Conservation (phyloP, 2,888 invertebrate species). For the Diploptera punctata region DNA sequence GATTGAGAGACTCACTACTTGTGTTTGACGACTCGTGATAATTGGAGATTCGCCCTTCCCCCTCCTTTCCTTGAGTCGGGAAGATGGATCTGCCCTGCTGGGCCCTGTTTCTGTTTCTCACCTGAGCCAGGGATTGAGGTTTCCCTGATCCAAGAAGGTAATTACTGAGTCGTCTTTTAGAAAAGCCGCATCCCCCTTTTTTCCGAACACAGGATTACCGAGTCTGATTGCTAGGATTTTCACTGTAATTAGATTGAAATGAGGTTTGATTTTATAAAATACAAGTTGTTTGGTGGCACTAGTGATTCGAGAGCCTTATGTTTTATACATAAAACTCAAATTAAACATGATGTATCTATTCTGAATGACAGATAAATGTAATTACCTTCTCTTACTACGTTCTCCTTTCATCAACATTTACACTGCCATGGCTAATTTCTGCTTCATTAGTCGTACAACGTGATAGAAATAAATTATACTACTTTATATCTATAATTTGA, state of each 20-base stretch:
- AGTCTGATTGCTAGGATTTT: constrained; percentile 34
- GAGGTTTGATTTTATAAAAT: constrained; percentile 32
- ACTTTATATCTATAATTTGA: too few species aligned
- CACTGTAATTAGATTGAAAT: constrained; percentile 41
- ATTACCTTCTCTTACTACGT: too few species aligned
- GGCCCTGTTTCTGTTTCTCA: constrained; percentile 1
- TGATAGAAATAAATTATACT: too few species aligned
- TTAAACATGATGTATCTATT: too few species aligned
- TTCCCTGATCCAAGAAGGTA: constrained; percentile 39
- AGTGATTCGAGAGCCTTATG: too few species aligned
- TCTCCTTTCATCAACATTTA: too few species aligned
- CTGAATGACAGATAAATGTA: too few species aligned
- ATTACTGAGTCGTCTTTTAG: constrained; percentile 35
- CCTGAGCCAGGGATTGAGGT: constrained; percentile 31
- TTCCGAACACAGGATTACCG: constrained; percentile 25
- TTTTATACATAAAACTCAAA: too few species aligned
- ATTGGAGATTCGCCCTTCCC: constrained; percentile 37
- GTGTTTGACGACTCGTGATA: constrained; percentile 45
- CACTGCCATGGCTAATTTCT: too few species aligned
- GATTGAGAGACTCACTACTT: constrained; percentile 41
- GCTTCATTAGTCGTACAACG: too few species aligned
- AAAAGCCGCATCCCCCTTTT: constrained; percentile 9
- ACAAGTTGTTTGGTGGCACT: constrained; percentile 27
- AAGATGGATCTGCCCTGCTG: too few species aligned
- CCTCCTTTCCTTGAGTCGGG: background rate